Evolutionary conservation across 2,797 vertebrate genomes (phyloP).

Genomic region (Dermochelys coriacea): DNA sequence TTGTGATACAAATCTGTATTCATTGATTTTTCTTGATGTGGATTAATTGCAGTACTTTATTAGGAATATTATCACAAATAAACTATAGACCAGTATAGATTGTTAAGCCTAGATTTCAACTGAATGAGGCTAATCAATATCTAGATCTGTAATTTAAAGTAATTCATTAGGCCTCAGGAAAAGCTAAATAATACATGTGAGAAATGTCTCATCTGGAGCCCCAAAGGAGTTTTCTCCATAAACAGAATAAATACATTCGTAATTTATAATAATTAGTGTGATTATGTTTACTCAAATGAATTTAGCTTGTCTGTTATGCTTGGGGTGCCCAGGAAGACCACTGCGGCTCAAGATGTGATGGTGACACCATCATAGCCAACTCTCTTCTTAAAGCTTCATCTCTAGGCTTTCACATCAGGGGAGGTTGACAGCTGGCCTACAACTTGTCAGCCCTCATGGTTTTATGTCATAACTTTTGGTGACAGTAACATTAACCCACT

Average conservation of each 20-base stretch:
- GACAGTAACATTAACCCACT: background rate
- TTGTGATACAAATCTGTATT: constrained; percentile 80
- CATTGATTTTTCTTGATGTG: constrained; percentile 82
- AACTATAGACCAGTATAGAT: constrained; percentile 70
- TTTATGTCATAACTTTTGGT: background rate
- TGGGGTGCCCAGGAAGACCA: background rate
- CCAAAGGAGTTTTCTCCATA: constrained; percentile 34
- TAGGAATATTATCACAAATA: constrained; percentile 76
- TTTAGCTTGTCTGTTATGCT: background rate
- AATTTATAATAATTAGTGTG: constrained; percentile 24
- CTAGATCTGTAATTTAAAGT: constrained; percentile 61
- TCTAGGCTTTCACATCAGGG: background rate
- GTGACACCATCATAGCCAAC: background rate
- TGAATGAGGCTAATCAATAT: constrained; percentile 79
- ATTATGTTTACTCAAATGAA: constrained; percentile 44
- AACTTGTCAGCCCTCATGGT: too few relatives aligned
- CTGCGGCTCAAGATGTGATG: background rate
- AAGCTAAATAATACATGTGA: constrained; percentile 67
- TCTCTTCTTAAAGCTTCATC: background rate
- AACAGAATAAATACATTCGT: constrained; percentile 53
- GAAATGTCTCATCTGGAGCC: constrained; percentile 77
- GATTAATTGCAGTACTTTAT: constrained; percentile 80
- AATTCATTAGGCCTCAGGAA: constrained; percentile 74
- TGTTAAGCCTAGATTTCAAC: constrained; percentile 70
- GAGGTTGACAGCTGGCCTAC: background rate